Evolutionary conservation across 2,797 vertebrate species (phyloP).

Genomic region (Hirundo rustica): DNA sequence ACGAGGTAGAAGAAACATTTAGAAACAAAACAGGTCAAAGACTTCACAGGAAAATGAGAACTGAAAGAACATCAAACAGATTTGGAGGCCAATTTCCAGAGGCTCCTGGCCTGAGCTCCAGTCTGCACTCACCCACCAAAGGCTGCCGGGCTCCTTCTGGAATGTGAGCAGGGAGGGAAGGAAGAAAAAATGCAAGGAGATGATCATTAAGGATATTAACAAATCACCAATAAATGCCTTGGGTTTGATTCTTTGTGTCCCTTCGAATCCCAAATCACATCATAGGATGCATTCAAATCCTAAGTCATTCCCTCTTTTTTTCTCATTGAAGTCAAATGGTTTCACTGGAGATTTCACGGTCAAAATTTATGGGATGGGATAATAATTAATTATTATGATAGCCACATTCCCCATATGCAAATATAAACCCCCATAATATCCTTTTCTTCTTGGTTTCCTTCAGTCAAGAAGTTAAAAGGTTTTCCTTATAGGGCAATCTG

Average conservation of each 20-base stretch:
- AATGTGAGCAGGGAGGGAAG: not conserved
- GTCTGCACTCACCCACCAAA: slow-evolving; percentile 76
- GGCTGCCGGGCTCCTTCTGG: slow-evolving; percentile 78
- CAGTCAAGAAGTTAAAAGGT: not conserved
- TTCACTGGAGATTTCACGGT: not conserved
- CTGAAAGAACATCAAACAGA: not conserved
- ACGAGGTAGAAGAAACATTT: not conserved
- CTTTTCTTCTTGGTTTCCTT: not conserved
- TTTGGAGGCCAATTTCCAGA: not conserved
- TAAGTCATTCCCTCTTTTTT: not conserved
- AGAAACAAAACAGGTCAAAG: not conserved
- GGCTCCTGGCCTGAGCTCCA: not conserved
- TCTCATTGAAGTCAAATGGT: not conserved
- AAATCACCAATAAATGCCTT: not conserved
- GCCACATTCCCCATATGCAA: not conserved
- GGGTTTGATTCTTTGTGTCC: not conserved
- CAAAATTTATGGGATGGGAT: not conserved
- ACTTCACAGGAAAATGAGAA: not conserved
- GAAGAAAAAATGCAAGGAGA: not conserved
- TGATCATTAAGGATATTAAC: not conserved
- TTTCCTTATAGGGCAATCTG: not conserved
- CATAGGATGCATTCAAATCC: not conserved
- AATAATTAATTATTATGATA: not conserved
- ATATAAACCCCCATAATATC: not conserved
- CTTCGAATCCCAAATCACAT: not conserved